Base-by-base conservation (phyloP, 64 coral and sea anemone species). In the Platygyra sinensis region DNA sequence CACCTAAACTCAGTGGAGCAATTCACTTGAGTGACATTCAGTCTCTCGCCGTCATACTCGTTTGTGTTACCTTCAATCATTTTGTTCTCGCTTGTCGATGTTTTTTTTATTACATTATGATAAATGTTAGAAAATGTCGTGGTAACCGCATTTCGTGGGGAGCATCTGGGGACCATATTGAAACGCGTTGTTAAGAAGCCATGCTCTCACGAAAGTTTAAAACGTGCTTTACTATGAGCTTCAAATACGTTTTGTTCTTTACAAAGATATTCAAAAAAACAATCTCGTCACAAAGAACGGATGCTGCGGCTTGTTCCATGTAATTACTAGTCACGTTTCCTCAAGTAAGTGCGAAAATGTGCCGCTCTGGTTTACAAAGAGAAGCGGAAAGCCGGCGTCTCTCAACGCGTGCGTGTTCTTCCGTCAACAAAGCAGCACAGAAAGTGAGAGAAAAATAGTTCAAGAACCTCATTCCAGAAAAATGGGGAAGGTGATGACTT, bases 111-210 rank as follows among this genome's bases (percentile, higher is more conserved):
- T 52, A 77, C 17, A 50, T 50, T 24, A 20, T 19, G 19, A 77
- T 77, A 77, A 77, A 77, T n/a, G n/a, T n/a, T n/a, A n/a, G n/a
- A n/a, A n/a, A n/a, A n/a, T 77, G 22, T 77, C 33, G 74, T 50
- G 74, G 49, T 77, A 24, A 77, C 25, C 65, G n/a, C 25, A 69
- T 69, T 69, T 69, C 65, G 65, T 69, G 10, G 29, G 20, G 22
- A 10, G 29, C 65, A 69, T 69, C 22, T 69, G 65, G 65, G 65
- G n/a, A 69, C 65, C 65, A 69, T 5, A 69, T 69, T 7, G 25
- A 69, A 69, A 69, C n/a, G 65, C 65, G 6, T 27, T 11, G 5
- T 69, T 11, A 2, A 36, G 38, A 24, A 49, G 39, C 6, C 42
- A 77, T 38, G 74, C 33, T 10, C n/a, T 49, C 33, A 24, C 22